Evolutionary conservation across 2,113 vertebrate species (phyloP), one percentile per base, ranked within the genome.

Genomic region (Acrocephalus arundinaceus): DNA sequence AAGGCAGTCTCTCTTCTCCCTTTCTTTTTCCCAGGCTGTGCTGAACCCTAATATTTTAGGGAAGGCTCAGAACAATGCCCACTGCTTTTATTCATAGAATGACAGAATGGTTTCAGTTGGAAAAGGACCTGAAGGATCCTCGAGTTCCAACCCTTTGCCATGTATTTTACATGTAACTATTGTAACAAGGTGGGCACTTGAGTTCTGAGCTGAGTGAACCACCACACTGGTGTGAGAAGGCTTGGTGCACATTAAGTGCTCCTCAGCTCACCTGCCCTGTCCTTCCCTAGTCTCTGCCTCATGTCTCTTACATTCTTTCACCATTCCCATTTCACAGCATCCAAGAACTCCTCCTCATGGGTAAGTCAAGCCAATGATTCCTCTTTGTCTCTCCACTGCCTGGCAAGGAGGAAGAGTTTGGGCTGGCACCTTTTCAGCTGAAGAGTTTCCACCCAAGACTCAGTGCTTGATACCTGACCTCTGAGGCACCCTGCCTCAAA

Each of bases 241-340:
- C n/a, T 30, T 39, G 0, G 0, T 41, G 20, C n/a, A 45, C 1
- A 0, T 45, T 10, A 27, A 71, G 25, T 19, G 31, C 61, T 80
- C 27, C 63, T 66, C 8, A 65, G 4, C 41, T 15, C 11, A 9
- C 51, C n/a, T 71, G 33, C 31, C 24, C 49, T 2, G 6, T 37
- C 24, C 54, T 79, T 55, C 45, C 43, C 33, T 23, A 8, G 30
- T 18, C 45, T 37, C 52, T 75, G 54, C 46, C 62, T 82, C 87
- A 15, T 30, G 15, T 67, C 33, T 45, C 77, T 28, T 7, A 1
- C 1, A 30, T 28, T 79, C 46, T 83, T 68, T 58, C 25, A 37
- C 65, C 0, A 0, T 28, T 80, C 31, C n/a, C 0, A 1, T 51
- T 70, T 39, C 72, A n/a, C 35, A 21, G 3, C 9, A 21, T 45